Evolutionary conservation across 2,888 invertebrate species (phyloP), one percentile per base, ranked within the genome.

Genomic region (Agrochola litura): DNA sequence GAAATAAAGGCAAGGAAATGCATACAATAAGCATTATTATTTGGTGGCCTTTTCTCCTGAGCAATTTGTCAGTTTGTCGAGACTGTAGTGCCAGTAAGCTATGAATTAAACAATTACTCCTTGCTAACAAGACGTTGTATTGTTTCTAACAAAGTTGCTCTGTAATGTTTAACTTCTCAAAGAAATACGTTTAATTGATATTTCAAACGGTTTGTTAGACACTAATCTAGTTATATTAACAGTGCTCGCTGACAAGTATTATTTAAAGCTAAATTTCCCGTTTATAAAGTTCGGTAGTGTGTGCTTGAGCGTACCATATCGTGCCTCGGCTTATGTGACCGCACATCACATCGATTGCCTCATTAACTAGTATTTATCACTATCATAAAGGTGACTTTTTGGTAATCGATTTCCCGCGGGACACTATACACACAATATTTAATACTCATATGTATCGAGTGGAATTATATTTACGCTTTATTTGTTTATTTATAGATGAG

Each of bases 401-500:
- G 69, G 54, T 72, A 70, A 86, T 81, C 82, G 70, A 76, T 82
- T 74, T 63, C 68, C 73, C 70, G 64, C 41, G 46, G 71, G 64
- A 73, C 69, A 68, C 22, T 58, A 14, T 46, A 67, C 70, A 67
- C 70, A 64, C 52, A 72, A 66, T 73, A 71, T 77, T 56, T n/a
- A 25, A 25, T 65, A 69, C 63, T 56, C 52, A 22, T 54, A 63
- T 6, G 22, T 60, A 14, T 37, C 22, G n/a, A 16, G 49, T 61
- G 60, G 54, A 64, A n/a, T 69, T 71, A 68, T 65, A 66, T 54
- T 60, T 73, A 54, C 25, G 58, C 54, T 46, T 46, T 46, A 61
- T 75, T 58, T 83, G 69, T 78, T 82, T 83, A 73, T 60, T 81
- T 87, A 19, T 82, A 95, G 95, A 95, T 92, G 89, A 82, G 22